phyloP scores from a whole-genome alignment of 2,113 vertebrate genomes.

The Menura novaehollandiae region DNA sequence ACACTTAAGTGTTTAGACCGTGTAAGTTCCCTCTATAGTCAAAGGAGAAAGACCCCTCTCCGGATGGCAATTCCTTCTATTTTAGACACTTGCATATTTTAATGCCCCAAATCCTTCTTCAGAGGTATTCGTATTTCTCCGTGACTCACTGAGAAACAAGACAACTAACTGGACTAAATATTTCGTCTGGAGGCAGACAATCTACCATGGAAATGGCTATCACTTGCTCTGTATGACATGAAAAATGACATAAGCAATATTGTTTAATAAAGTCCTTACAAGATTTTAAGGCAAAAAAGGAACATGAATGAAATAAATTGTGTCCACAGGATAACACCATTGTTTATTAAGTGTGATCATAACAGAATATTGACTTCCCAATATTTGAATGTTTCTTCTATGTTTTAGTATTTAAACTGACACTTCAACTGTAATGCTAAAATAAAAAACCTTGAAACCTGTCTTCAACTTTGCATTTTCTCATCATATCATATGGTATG shows the following conservation, averaged over 20 bases:
- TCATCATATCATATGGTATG: neutral
- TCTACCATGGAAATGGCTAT: neutral
- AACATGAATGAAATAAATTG: neutral
- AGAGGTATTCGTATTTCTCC: neutral
- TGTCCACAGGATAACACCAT: neutral
- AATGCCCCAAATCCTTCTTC: neutral
- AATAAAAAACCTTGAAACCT: neutral
- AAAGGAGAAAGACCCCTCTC: neutral
- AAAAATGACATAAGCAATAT: neutral
- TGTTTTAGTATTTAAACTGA: neutral
- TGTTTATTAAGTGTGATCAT: neutral
- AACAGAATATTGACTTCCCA: neutral
- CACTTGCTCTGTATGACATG: neutral
- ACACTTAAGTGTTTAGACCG: neutral
- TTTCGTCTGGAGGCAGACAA: neutral
- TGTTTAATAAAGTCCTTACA: neutral
- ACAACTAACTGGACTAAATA: neutral
- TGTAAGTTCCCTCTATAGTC: neutral
- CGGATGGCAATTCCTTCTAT: neutral
- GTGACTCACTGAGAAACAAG: neutral
- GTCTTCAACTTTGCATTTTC: neutral
- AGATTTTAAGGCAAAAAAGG: neutral
- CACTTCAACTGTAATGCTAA: neutral
- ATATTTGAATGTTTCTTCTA: neutral
- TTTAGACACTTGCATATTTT: neutral